Evolutionary conservation across 2,888 invertebrate species (phyloP), one percentile per base, ranked within the genome.

Genomic region (Agrilus biguttatus): DNA sequence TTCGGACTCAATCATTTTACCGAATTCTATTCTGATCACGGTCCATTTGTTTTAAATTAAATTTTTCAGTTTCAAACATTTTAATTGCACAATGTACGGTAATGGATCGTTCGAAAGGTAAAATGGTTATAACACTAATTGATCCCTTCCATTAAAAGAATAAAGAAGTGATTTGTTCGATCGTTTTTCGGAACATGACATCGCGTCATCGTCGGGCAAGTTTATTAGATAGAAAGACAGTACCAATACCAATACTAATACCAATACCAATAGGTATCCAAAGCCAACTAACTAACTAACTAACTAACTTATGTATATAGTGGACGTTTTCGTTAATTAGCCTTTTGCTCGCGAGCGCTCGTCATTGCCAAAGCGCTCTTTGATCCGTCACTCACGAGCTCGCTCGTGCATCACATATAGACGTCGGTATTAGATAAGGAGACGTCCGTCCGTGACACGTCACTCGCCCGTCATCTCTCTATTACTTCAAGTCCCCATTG

Each of bases 321-420:
- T 10, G 28, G 28, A 28, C 28, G 28, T 28, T 28, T 28, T 44
- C 51, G 53, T 55, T 57, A 58, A 58, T 58, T 57, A 56, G 53
- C 51, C 53, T 55, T 55, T 51, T 28, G 28, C 54, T 53, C 54
- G 56, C 57, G 55, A 53, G 49, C 49, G 51, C 53, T 53, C 55
- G 53, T 56, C 55, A 54, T 50, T 42, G 47, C 51, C 47, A 28
- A 28, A 51, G 49, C 51, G 44, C 53, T 53, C 51, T 55, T 55
- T 53, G 55, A 55, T 49, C 50, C 56, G 60, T 59, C 62, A 58
- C 52, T 62, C 62, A 61, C 52, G 49, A 52, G 57, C 50, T 51
- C 59, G 58, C 53, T 62, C 62, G 62, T 62, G 62, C 62, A 54
- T 61, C 57, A 55, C 54, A 45, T 43, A 44, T 45, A 42, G 39